Base-by-base conservation (phyloP, 2,797 vertebrate species). In the Neopelma chrysocephalum region DNA sequence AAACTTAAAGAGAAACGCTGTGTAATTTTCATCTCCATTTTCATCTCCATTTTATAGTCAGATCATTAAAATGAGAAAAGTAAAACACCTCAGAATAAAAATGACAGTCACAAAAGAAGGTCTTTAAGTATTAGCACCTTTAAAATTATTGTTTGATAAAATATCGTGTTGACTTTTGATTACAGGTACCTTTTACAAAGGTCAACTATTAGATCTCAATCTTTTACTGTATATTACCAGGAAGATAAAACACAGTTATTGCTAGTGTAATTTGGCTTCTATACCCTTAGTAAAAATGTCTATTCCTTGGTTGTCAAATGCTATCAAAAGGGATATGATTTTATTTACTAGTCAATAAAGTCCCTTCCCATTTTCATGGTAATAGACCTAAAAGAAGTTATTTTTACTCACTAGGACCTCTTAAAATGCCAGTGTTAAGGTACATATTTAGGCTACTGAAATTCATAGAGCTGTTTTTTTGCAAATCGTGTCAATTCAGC, bases 341-440 rank as follows among this genome's bases (percentile, higher is more conserved):
- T 93, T 96, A 88, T 95, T 89, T 93, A 82, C 71, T 48, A 93
- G 70, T 73, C 89, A 91, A 70, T 95, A 85, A 97, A 96, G 54
- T 71, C 21, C 56, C 32, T 62, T 91, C 50, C 25, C 4, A 1
- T 79, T 95, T 94, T 93, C 71, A 71, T 16, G 32, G 42, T 77
- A 87, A 82, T 56, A 86, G 61, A 65, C 64, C 34, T 90, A 36
- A 77, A 92, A 68, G 21, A 76, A 91, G 32, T 87, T 86, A 65
- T 61, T 91, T 87, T 89, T 92, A 47, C 51, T 83, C 50, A 32
- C 36, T 87, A 42, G 15, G 23, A 8, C 34, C 53, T 79, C 48
- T 85, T 80, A 91, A 91, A 90, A 81, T 66, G 65, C 54, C 60
- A 50, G 23, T 45, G 47, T 15, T 65, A 86, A 27, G 32, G 47